These are phyloP conservation scores for Nerophis ophidion DNA, from an alignment of 2,113 vertebrate genomes.

Conservation along the genomic window DNA sequence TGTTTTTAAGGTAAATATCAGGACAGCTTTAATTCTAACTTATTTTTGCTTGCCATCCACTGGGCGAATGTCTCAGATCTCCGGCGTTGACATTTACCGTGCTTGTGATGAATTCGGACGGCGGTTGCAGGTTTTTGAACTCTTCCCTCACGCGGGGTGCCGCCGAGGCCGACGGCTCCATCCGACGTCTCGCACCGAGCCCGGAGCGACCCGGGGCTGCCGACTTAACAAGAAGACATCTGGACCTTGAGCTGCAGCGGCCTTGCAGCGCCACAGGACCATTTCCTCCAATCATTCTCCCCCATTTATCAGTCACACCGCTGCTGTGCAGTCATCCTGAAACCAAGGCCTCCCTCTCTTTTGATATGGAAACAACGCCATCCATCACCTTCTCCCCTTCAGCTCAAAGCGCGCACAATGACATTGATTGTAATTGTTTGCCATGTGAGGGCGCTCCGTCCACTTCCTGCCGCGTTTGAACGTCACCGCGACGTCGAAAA, in stretches of 20 bases:
- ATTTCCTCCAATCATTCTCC: constrained; percentile 49
- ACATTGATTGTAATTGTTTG: constrained; percentile 54
- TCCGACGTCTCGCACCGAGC: neutral
- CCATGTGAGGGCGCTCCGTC: constrained; percentile 47
- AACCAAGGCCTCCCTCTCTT: constrained; percentile 22
- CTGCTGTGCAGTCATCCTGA: constrained; percentile 23
- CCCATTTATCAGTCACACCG: constrained; percentile 50
- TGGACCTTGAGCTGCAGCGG: constrained; percentile 22
- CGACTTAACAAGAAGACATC: constrained; percentile 37
- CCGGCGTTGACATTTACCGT: constrained; percentile 51
- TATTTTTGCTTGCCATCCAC: constrained; percentile 48
- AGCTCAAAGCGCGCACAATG: constrained; percentile 22
- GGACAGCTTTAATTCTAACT: no score
- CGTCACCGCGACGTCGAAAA: constrained; percentile 52
- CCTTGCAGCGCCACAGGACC: constrained; percentile 32
- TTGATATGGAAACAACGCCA: constrained; percentile 52
- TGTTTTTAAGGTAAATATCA: no score
- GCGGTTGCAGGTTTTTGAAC: constrained; percentile 26
- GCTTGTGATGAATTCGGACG: constrained; percentile 38
- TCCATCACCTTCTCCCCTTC: constrained; percentile 27
- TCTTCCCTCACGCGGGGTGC: constrained; percentile 8
- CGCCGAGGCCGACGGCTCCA: constrained; percentile 1
- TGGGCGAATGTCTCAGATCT: constrained; percentile 35
- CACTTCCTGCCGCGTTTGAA: constrained; percentile 52
- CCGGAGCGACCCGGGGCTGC: constrained; percentile 1